Base-by-base conservation (phyloP, 2,888 invertebrate species). In the Erebia ligea region DNA sequence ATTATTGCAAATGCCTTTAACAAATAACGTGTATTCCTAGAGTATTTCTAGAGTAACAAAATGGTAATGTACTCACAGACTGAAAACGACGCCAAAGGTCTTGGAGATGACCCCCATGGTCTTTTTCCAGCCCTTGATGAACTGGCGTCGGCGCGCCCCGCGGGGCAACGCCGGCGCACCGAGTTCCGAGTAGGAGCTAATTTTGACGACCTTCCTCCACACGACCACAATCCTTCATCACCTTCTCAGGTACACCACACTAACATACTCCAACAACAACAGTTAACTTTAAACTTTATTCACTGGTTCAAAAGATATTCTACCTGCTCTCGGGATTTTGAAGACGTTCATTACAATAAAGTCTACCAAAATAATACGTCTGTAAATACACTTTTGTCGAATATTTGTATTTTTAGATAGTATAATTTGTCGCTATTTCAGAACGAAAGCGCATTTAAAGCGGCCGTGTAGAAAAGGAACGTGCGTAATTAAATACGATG, bases 41-140 rank as follows among this genome's bases (percentile, higher is more conserved):
- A 21, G 21, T 34, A 34, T 34, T 34, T 2, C 34, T 34, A 34
- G 34, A 34, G 34, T 52, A 52, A 17, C 1, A 54, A 42, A 56
- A 59, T 15, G 5, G n/a, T 40, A 42, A 56, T 45, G 25, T 73
- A 96, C 96, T 96, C 92, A 96, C 96, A 96, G 96, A 92, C 96
- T 96, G 94, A 96, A 96, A 86, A 96, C 95, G 86, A 96, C 96
- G 90, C 96, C 96, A 80, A 96, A 95, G 73, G 96, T 96, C 89
- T 96, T 96, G 73, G 96, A 96, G 80, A 96, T 95, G 86, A 96
- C 95, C 80, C 96, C 96, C 96, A 96, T 96, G 83, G 92, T 93
- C 84, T 91, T 92, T 87, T 91, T 91, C 92, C 89, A 92, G 79
- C 93, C 93, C 83, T 91, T 90, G 83, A 92, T 86, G 85, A 92